Percentiles rank a stretch among this genome's conserved stretches.
Evolutionary conservation across 2,113 vertebrate genomes (phyloP).

Genomic region (Chaetodon auriga): DNA sequence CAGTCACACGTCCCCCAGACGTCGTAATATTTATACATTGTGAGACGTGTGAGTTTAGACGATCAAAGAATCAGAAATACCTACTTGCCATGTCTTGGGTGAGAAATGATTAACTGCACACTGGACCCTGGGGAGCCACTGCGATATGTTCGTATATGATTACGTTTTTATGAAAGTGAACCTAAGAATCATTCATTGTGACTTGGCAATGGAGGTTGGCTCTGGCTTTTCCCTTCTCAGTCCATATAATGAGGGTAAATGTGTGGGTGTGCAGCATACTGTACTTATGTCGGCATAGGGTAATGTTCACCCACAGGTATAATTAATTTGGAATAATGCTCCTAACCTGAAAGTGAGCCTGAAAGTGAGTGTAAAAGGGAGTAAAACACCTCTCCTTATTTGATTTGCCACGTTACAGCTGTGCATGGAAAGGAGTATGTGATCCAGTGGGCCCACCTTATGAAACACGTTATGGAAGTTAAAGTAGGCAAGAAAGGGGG

Average conservation of each 20-base stretch:
- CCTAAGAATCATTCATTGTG: not conserved
- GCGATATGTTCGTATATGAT: not conserved
- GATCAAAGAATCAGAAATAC: not conserved
- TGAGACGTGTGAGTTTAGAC: not conserved
- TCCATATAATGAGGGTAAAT: not conserved
- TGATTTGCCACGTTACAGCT: too few relatives aligned
- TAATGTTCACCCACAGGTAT: not conserved
- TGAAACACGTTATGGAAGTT: not conserved
- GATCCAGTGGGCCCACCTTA: not conserved
- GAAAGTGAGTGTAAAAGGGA: not conserved
- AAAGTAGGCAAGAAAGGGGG: not conserved
- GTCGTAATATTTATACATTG: not conserved
- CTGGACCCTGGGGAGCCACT: not conserved
- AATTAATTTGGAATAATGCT: not conserved
- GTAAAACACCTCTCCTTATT: not conserved
- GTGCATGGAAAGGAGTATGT: not conserved
- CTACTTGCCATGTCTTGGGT: not conserved
- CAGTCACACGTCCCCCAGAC: not conserved
- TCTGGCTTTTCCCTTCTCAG: not conserved
- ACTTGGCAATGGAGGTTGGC: not conserved
- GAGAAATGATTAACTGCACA: not conserved
- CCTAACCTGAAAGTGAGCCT: not conserved
- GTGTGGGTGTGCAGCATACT: not conserved
- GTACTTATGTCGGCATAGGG: not conserved
- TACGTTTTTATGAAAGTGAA: constrained; percentile 5